Evolutionary conservation across 2,888 invertebrate species (phyloP), one percentile per base, ranked within the genome.

Genomic region (Isotomurus palustris): DNA sequence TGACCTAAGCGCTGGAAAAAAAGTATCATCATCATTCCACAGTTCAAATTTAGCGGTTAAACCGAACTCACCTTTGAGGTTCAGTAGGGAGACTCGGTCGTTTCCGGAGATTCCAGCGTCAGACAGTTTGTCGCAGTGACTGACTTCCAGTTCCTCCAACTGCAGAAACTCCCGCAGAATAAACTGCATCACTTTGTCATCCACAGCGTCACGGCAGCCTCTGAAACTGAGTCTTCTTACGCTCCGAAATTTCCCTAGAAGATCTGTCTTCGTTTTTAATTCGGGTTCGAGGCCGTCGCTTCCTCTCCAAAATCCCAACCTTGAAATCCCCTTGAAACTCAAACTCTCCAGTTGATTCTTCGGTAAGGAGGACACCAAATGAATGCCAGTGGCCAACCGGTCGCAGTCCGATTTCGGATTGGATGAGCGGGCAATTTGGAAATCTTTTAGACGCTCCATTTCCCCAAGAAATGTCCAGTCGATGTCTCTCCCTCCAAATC

Each of bases 401-500:
- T 50, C 51, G 21, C 48, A 38, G 10, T 44, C 53, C 3, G 25
- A 32, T 5, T 53, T 45, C 2, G 28, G 36, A 1, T 45, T 48
- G 27, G 19, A 36, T 5, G 62, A 57, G 29, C 54, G 56, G 22
- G 48, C 24, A 22, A 64, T 52, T 1, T 21, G 32, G 47, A 64
- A 62, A 22, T 59, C 59, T 29, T 27, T 49, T 2, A 64, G 53
- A 17, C n/a, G 29, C 10, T 32, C 3, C 48, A 59, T 57, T 12
- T 35, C 49, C 22, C 35, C 32, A 12, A 64, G 32, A 53, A 64
- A 64, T 2, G n/a, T 29, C 64, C 64, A 64, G 21, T 62, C 56
- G 2, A 64, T 19, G 25, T 22, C n/a, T n/a, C n/a, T 17, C 4
- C 25, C 5, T 14, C 19, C 28, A 25, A 35, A 3, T 5, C 38